phyloP scores from a whole-genome alignment of 2,113 vertebrate species.

The Vireo altiloquus region DNA sequence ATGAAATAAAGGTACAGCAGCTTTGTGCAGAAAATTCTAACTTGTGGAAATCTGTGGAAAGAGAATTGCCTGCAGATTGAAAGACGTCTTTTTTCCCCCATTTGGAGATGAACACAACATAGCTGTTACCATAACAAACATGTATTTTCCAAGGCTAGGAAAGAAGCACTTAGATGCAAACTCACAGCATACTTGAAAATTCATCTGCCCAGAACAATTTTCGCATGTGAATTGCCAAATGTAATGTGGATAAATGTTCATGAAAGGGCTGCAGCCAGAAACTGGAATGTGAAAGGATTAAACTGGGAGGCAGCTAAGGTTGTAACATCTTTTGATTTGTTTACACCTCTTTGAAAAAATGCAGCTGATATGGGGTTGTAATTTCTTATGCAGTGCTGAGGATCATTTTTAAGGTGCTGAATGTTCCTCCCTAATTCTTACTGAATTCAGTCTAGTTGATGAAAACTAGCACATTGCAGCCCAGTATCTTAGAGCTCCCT shows the following conservation, averaged over 20 bases:
- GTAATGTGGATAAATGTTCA: neutral
- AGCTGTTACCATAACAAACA: constrained; percentile 47
- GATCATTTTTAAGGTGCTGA: neutral
- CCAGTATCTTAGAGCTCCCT: neutral
- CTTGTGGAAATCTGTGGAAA: neutral
- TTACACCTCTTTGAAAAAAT: neutral
- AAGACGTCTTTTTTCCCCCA: neutral
- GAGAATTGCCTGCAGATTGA: neutral
- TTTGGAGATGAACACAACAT: neutral
- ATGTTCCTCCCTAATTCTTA: neutral
- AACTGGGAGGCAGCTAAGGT: neutral
- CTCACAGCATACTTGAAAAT: constrained; percentile 4
- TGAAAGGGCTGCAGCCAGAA: neutral
- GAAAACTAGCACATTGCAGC: neutral
- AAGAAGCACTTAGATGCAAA: constrained; percentile 11
- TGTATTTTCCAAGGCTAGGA: constrained; percentile 21
- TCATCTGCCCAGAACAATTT: neutral
- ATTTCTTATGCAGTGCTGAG: neutral
- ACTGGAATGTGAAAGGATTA: neutral
- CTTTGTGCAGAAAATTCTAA: neutral
- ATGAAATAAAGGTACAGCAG: neutral
- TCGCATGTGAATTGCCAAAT: neutral
- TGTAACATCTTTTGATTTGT: neutral
- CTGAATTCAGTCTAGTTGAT: neutral
- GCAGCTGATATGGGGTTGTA: neutral